Evolutionary conservation across 2,888 invertebrate genomes (phyloP).

Genomic region (Cepaea hortensis): DNA sequence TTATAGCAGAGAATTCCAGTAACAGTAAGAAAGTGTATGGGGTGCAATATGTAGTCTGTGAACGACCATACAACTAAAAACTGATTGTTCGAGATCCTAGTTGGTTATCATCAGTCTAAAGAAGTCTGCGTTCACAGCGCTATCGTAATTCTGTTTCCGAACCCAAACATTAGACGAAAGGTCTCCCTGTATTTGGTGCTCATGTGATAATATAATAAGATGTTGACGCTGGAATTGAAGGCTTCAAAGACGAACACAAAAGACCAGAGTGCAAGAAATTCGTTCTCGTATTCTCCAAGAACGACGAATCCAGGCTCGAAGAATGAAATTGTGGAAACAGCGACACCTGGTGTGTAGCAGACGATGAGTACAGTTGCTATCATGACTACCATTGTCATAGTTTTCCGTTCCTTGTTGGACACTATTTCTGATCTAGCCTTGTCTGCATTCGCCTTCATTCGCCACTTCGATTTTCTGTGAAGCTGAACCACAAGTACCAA

Average conservation of each 20-base stretch:
- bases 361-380: conserved; percentile 15
- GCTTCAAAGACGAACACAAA: neutral
- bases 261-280: neutral
- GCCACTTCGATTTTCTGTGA: neutral
- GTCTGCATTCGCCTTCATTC: neutral
- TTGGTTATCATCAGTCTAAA: too few relatives aligned
- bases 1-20: too few relatives aligned
- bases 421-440: neutral
- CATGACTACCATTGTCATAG: conserved; percentile 11
- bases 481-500: neutral
- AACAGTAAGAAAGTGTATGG: too few relatives aligned
- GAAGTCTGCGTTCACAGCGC: too few relatives aligned
- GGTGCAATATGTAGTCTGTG: too few relatives aligned
- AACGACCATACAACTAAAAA: too few relatives aligned
- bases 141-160: too few relatives aligned
- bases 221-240: conserved; percentile 28
- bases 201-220: conserved; percentile 25
- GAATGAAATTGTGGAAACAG: neutral
- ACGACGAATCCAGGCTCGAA: neutral
- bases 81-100: too few relatives aligned
- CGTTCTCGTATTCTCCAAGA: neutral
- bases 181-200: conserved; percentile 26
- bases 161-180: neutral
- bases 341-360: conserved; percentile 3
- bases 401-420: neutral